Percentiles rank a stretch among this genome's conserved stretches.
These are phyloP conservation scores for Dolichoris vasculosae DNA, from an alignment of 1,140 invertebrate genomes.

Conservation along the genomic window DNA sequence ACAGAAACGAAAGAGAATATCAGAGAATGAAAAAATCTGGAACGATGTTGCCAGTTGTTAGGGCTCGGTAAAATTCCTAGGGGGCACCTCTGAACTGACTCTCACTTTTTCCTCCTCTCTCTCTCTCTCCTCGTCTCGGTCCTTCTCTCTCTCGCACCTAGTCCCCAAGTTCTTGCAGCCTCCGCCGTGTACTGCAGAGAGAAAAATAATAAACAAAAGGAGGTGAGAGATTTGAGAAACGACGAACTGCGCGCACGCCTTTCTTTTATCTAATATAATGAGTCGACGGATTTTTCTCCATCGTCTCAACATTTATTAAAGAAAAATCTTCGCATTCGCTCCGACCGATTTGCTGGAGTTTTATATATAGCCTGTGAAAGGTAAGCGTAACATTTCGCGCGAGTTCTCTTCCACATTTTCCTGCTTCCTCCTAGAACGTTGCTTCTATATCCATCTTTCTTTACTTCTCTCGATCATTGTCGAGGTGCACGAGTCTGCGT, in stretches of 20 bases:
- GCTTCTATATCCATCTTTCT: neutral
- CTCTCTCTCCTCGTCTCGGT: too few relatives aligned
- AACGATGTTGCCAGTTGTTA: slow-evolving; percentile 35
- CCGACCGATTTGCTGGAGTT: neutral
- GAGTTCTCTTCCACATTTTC: neutral
- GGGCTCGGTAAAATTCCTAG: neutral
- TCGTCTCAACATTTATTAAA: neutral
- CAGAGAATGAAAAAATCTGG: too few relatives aligned
- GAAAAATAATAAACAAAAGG: slow-evolving; percentile 45
- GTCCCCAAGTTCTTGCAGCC: neutral
- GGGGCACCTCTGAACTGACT: slow-evolving; percentile 23
- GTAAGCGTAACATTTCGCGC: neutral
- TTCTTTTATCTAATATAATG: slow-evolving; percentile 15
- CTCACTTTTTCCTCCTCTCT: neutral
- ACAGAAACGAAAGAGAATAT: too few relatives aligned
- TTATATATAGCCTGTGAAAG: slow-evolving; percentile 12
- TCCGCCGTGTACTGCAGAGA: slow-evolving; percentile 10
- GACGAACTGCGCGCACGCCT: neutral
- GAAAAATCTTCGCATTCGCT: neutral
- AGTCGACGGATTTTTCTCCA: neutral
- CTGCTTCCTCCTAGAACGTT: neutral
- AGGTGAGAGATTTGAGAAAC: slow-evolving; percentile 11
- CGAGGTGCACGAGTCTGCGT: neutral
- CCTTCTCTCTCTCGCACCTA: neutral
- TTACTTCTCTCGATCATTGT: neutral